Base-by-base conservation (phyloP, 92 coral and sea anemone genomes). In the Epizoanthus stellaris region DNA sequence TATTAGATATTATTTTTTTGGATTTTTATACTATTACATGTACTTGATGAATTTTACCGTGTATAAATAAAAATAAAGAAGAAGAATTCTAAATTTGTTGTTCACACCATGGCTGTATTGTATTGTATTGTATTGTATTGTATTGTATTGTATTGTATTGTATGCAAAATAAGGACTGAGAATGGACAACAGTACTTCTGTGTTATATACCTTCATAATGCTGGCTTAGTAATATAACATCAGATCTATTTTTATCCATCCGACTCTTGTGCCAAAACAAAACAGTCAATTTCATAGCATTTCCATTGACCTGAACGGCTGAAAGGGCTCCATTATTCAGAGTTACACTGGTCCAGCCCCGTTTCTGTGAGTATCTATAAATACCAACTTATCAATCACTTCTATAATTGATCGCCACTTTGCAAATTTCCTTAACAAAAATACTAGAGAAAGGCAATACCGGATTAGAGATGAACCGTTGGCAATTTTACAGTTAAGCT, bases 181-280 rank as follows among this genome's bases (percentile, higher is more conserved):
- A 13, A 1, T 52, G 13, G 10, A 52, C 56, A 52, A 52, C 56
- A 52, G 14, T 52, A 9, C 56, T 52, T 45, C 9, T 45, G 52
- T 45, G 11, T 45, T 52, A 9, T 52, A 52, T 6, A 59, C 19
- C 67, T 79, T 23, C 38, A 79, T 36, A 79, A 79, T 79, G 62
- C 71, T 79, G 73, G 73, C 70, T 1, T 62, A 62, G 17, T 42
- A 79, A 19, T 68, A 68, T 45, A 6, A 20, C 66, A 59, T 79
- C 71, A 79, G 70, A 63, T 67, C 83, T 79, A 79, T 79, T 43
- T 62, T 79, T 79, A 79, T 20, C 73, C 40, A 61, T 43, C 73
- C 30, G 60, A 76, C 40, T 79, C 12, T 53, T 62, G 67, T 79
- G 83, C 83, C 83, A 79, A 63, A 61, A 62, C 82, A 77, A 77